phyloP scores from a whole-genome alignment of 2,113 vertebrate genomes.

The Petroica traversi region DNA sequence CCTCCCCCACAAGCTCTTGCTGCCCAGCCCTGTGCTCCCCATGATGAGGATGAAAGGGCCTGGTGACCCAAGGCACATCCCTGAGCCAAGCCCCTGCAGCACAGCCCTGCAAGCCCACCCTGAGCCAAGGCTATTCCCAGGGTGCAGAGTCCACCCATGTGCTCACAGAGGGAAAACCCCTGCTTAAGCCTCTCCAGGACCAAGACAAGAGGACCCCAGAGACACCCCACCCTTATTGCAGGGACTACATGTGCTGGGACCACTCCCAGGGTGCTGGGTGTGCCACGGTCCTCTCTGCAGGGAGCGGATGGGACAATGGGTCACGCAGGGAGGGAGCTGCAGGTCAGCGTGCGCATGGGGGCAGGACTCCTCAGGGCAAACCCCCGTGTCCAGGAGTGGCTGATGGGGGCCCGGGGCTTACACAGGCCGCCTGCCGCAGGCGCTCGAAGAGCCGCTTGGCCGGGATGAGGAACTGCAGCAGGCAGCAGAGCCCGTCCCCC shows the following conservation, averaged over 20 bases:
- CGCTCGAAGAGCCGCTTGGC: slow-evolving; percentile 91
- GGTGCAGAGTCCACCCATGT: rapidly evolving
- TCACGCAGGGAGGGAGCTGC: rapidly evolving
- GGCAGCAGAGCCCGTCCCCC: slow-evolving; percentile 88
- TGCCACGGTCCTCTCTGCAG: rapidly evolving
- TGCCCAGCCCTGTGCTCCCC: rapidly evolving
- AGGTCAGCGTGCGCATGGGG: rapidly evolving
- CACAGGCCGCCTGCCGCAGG: slow-evolving; percentile 89
- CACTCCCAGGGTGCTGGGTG: not conserved
- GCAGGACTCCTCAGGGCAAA: not conserved
- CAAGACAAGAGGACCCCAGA: not conserved
- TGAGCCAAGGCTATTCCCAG: rapidly evolving
- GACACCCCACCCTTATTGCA: rapidly evolving
- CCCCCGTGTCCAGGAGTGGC: rapidly evolving
- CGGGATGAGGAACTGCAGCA: slow-evolving; percentile 92
- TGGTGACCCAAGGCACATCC: rapidly evolving
- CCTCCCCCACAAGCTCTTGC: rapidly evolving
- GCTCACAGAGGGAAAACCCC: not conserved
- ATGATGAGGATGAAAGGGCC: not conserved
- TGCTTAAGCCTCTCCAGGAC: not conserved
- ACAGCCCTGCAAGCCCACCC: not conserved
- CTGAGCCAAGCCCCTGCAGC: not conserved
- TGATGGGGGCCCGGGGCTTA: slow-evolving; percentile 72
- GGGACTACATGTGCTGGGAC: rapidly evolving
- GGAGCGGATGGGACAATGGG: not conserved